A percentile compares a stretch with the other conserved stretches of the same genome.
Conservation (phyloP, 64 coral and sea anemone species). For the Anthopleura sola region DNA sequence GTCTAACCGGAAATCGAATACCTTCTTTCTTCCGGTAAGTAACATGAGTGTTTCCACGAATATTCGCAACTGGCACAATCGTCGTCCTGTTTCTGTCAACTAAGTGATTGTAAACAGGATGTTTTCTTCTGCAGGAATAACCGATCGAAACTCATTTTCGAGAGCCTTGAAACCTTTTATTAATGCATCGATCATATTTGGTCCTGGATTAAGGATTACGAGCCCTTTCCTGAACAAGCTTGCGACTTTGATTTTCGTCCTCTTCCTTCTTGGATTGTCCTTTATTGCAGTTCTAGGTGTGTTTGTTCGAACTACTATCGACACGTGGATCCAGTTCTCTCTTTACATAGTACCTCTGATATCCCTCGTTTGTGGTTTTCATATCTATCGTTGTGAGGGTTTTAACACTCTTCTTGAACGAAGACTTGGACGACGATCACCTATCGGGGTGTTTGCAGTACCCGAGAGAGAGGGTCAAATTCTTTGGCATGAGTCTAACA, state of each 20-base stretch:
- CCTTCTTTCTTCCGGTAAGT: not conserved
- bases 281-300: slow-evolving; percentile 85
- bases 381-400: slow-evolving; percentile 54
- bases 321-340: slow-evolving; percentile 95
- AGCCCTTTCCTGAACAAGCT: slow-evolving; percentile 20
- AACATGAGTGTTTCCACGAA: not conserved
- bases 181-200: slow-evolving; percentile 54
- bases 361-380: slow-evolving; percentile 61
- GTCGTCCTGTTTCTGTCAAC: too few relatives aligned
- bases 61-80: not conserved
- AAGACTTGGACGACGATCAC: slow-evolving; percentile 37
- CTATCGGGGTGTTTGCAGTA: slow-evolving; percentile 18
- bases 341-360: slow-evolving; percentile 84
- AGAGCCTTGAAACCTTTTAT: slow-evolving; percentile 49
- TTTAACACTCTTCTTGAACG: slow-evolving; percentile 67
- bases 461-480: slow-evolving; percentile 45
- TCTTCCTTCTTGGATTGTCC: slow-evolving; percentile 42
- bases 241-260: slow-evolving; percentile 33
- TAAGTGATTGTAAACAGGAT: not conserved
- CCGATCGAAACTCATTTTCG: slow-evolving; percentile 54
- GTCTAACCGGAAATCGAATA: not conserved
- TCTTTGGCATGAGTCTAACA: slow-evolving; percentile 62
- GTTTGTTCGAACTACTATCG: slow-evolving; percentile 88
- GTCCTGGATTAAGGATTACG: slow-evolving; percentile 58
- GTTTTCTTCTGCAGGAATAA: slow-evolving; percentile 69